phyloP scores from a whole-genome alignment of 2,888 invertebrate species.

The Anticlea derivata region DNA sequence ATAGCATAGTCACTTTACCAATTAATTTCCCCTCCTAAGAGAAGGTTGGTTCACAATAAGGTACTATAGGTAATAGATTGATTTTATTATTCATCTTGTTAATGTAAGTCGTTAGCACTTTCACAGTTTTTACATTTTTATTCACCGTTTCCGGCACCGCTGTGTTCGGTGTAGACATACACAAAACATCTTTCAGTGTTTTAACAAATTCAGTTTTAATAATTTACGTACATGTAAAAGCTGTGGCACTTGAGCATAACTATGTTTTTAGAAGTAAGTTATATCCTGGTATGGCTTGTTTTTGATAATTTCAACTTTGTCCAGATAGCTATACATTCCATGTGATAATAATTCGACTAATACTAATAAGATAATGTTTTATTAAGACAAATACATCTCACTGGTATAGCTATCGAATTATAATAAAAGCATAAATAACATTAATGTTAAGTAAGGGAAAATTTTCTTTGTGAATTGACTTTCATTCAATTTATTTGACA shows the following conservation, averaged over 20 bases:
- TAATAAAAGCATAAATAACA: conserved; percentile 25
- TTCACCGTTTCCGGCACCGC: conserved; percentile 41
- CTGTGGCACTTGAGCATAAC: conserved; percentile 58
- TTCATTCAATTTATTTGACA: conserved; percentile 16
- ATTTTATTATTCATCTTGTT: conserved; percentile 46
- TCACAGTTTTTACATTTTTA: conserved; percentile 75
- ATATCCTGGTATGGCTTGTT: conserved; percentile 49
- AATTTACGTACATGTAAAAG: conserved; percentile 52
- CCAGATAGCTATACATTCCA: conserved; percentile 64
- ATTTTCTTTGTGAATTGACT: conserved; percentile 30
- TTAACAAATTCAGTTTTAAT: conserved; percentile 30
- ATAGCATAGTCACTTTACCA: conserved; percentile 54
- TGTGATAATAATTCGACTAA: conserved; percentile 37
- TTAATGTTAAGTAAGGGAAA: conserved; percentile 30
- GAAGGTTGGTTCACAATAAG: conserved; percentile 69
- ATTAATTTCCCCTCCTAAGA: conserved; percentile 56
- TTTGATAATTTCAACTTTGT: conserved; percentile 43
- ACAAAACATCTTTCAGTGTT: conserved; percentile 35
- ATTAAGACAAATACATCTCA: conserved; percentile 30
- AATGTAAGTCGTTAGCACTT: conserved; percentile 61
- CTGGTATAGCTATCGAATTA: conserved; percentile 42
- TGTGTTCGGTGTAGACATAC: conserved; percentile 34
- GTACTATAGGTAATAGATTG: conserved; percentile 67
- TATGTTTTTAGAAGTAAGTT: conserved; percentile 60
- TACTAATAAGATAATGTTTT: conserved; percentile 28